Percentiles rank a stretch among this genome's conserved stretches.
These are phyloP conservation scores for Tupiocoris notatus DNA, from an alignment of 2,888 invertebrate genomes.

Conservation along the genomic window DNA sequence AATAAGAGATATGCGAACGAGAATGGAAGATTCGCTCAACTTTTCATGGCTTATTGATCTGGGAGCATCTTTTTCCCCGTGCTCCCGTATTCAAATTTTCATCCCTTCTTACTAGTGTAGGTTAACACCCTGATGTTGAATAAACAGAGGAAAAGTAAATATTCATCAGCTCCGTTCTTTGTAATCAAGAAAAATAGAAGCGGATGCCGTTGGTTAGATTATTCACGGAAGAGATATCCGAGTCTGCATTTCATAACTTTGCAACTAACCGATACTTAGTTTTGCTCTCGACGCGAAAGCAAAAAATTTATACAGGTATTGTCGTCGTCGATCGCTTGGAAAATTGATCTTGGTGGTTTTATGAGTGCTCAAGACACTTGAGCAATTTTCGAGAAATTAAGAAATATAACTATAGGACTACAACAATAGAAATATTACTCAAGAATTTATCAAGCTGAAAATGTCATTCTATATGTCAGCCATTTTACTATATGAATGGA, in stretches of 20 bases:
- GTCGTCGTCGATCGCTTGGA: too few species aligned
- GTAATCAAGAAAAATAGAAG: slow-evolving; percentile 35
- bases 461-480: too few species aligned
- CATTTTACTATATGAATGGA: too few species aligned
- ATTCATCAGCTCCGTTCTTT: slow-evolving; percentile 31
- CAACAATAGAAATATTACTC: too few species aligned
- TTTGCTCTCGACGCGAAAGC: neutral
- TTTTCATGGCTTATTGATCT: slow-evolving; percentile 34
- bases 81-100: slow-evolving; percentile 34
- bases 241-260: slow-evolving; percentile 12
- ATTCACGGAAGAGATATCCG: slow-evolving; percentile 9
- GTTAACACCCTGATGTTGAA: slow-evolving; percentile 35
- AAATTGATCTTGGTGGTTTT: too few species aligned
- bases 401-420: too few species aligned
- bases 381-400: too few species aligned
- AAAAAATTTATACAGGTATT: too few species aligned
- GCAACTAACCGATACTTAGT: neutral
- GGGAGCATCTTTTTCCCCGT: neutral
- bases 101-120: slow-evolving; percentile 22
- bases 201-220: slow-evolving; percentile 16
- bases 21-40: slow-evolving; percentile 3
- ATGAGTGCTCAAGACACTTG: too few species aligned
- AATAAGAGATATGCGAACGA: slow-evolving; percentile 10
- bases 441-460: too few species aligned
- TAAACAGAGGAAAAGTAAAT: slow-evolving; percentile 30